phyloP scores from a whole-genome alignment of 2,797 vertebrate genomes.

The Crossoptilon crossoptilon region DNA sequence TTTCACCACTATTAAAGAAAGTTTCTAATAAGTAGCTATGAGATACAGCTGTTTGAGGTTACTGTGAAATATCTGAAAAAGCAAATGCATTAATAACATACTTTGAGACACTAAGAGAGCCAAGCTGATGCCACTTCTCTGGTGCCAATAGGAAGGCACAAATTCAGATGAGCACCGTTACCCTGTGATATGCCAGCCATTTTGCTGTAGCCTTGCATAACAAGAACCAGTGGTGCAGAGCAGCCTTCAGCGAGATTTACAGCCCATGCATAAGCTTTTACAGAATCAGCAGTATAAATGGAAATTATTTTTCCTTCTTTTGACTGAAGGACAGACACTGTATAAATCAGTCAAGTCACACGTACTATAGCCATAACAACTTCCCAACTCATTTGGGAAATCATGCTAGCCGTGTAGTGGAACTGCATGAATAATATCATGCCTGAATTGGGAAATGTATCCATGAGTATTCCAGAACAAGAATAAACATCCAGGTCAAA shows the following conservation, averaged over 20 bases:
- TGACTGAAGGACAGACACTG: conserved; percentile 39
- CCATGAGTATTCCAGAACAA: conserved; percentile 8
- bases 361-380: not conserved
- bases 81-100: not conserved
- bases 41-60: not conserved
- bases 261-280: not conserved
- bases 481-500: not conserved
- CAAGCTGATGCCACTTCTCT: not conserved
- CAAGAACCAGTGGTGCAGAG: not conserved
- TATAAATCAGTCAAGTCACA: conserved; percentile 45
- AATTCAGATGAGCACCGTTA: not conserved
- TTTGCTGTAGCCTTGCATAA: not conserved
- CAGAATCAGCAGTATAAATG: conserved; percentile 56
- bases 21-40: conserved; percentile 17
- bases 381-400: conserved; percentile 54
- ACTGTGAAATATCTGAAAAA: not conserved
- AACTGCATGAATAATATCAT: conserved; percentile 30
- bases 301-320: conserved; percentile 59
- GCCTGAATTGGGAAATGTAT: conserved; percentile 32
- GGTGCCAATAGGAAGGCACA: not conserved
- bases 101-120: not conserved
- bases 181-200: not conserved
- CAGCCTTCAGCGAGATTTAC: not conserved
- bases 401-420: not conserved
- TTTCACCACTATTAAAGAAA: not conserved